Percentiles rank a stretch among this genome's conserved stretches.
These are phyloP conservation scores for Connochaetes taurinus DNA, from an alignment of 2,113 vertebrate genomes.

Conservation along the genomic window DNA sequence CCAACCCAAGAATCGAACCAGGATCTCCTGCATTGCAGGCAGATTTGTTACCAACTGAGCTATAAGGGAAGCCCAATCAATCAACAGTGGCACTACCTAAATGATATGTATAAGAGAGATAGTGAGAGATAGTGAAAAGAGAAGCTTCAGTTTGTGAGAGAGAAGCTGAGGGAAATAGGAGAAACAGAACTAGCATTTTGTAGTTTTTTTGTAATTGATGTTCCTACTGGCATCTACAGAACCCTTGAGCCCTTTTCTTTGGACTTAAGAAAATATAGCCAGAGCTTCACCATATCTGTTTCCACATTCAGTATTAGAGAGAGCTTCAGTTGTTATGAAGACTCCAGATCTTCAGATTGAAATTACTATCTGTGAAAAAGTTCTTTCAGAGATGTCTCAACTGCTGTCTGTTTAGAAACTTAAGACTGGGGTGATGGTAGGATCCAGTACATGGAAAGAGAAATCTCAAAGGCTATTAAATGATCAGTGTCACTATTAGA, in stretches of 20 bases:
- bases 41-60: neutral
- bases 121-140: neutral
- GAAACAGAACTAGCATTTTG: neutral
- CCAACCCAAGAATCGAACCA: neutral
- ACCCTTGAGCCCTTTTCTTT: neutral
- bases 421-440: neutral
- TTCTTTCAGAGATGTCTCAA: neutral
- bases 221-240: neutral
- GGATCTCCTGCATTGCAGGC: neutral
- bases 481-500: neutral
- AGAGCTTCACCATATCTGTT: neutral
- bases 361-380: neutral
- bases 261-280: neutral
- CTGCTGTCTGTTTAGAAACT: neutral
- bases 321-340: neutral
- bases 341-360: neutral
- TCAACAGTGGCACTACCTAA: neutral
- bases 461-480: neutral
- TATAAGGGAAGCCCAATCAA: neutral
- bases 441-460: neutral
- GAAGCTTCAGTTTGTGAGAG: neutral
- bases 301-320: neutral
- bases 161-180: neutral
- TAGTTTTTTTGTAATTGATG: neutral
- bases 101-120: neutral